These are phyloP conservation scores for Pitta sordida DNA, from an alignment of 2,113 vertebrate genomes.

Conservation along the genomic window DNA sequence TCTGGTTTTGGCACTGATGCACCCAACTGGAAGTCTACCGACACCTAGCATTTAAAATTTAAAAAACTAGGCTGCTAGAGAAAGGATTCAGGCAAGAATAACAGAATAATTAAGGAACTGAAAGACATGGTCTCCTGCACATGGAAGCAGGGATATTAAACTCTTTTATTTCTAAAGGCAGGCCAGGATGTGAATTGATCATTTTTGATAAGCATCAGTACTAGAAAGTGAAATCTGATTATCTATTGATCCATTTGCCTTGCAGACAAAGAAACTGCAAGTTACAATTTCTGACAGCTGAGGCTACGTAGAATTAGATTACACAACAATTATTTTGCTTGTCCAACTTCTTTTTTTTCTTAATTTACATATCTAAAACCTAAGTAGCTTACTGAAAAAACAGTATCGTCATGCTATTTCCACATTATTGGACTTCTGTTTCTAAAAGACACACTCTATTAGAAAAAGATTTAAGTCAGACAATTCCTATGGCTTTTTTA, in stretches of 20 bases:
- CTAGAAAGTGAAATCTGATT: slow-evolving; percentile 20
- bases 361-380: background rate
- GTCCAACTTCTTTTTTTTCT: background rate
- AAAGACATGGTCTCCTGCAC: background rate
- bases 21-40: background rate
- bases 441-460: background rate
- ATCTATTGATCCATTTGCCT: slow-evolving; percentile 8
- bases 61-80: background rate
- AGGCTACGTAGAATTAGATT: background rate
- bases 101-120: background rate
- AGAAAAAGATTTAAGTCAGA: background rate
- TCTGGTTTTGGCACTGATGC: background rate
- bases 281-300: background rate
- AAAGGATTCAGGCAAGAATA: background rate
- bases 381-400: background rate
- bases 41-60: background rate
- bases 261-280: background rate
- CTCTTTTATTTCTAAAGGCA: background rate
- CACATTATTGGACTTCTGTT: background rate
- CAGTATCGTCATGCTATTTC: background rate
- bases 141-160: background rate
- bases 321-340: background rate
- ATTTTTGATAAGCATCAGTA: background rate
- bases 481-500: background rate
- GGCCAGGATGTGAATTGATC: background rate